These are phyloP conservation scores for Digitonthophagus gazella DNA, from an alignment of 2,888 invertebrate species.

Conservation along the genomic window DNA sequence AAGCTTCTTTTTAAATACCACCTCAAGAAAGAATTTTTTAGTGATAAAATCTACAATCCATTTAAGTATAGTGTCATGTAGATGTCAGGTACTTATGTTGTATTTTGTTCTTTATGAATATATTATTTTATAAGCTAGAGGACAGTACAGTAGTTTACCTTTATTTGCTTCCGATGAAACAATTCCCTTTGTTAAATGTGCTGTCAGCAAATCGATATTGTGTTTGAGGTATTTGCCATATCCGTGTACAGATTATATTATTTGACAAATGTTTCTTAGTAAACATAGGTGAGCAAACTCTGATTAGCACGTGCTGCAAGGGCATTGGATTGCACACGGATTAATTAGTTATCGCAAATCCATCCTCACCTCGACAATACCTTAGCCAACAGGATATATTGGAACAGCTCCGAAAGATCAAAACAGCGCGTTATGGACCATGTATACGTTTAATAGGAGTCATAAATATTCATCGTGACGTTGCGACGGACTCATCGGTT, in stretches of 20 bases:
- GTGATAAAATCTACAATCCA: too few species aligned
- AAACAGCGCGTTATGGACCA: neutral
- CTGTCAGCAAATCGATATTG: too few species aligned
- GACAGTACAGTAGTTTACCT: too few species aligned
- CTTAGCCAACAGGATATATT: neutral
- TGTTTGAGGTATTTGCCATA: too few species aligned
- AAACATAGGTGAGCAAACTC: neutral
- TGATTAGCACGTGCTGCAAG: neutral
- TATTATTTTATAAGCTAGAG: too few species aligned
- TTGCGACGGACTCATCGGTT: neutral
- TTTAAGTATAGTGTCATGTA: too few species aligned
- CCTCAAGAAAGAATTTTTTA: too few species aligned
- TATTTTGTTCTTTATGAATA: too few species aligned
- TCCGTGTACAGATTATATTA: neutral
- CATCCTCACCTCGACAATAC: neutral
- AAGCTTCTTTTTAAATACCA: too few species aligned
- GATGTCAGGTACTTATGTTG: too few species aligned
- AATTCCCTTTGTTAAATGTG: too few species aligned
- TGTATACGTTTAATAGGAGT: neutral
- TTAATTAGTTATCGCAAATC: neutral
- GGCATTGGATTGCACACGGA: neutral
- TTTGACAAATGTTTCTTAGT: neutral
- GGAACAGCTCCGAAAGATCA: neutral
- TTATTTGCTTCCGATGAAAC: too few species aligned
- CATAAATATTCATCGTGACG: constrained; percentile 6